Evolutionary conservation across 35 echinoderm and acorn worm species (phyloP), one percentile per base, ranked within the genome.

Genomic region (Heliocidaris tuberculata): DNA sequence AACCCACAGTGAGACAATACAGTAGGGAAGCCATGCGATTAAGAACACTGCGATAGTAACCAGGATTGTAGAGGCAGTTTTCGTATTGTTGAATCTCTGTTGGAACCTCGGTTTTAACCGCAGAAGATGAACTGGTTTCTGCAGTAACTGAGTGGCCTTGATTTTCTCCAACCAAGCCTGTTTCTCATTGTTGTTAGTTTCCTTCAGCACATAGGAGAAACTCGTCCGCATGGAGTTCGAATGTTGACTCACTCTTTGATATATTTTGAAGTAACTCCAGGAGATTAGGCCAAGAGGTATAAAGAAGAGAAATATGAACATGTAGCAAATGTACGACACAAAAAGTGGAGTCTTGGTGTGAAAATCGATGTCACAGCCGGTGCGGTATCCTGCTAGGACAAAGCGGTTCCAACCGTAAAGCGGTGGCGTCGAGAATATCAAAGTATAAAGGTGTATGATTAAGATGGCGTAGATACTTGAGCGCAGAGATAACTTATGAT

Each of bases 11-110:
- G 96, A 78, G 6, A 96, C 96, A 31, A 96, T 32, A 47, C 94
- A 96, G 61, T 96, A 96, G 10, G 96, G 96, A 35, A 92, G 35
- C 96, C 96, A 96, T 42, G 96, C 59, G 48, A 95, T 13, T 29
- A 96, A 78, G 93, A 90, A 96, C 11, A 95, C 88, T 12, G 49
- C 31, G 7, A 95, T 31, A 24, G 85, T 88, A 31, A 96, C 48
- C 15, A 96, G n/a, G 30, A 96, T 50, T 30, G 92, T 96, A 12
- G 60, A 71, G 13, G 88, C 61, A 35, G 94, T 94, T 21, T 59
- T 88, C 65, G 48, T 94, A 13, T 94, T 13, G 59, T 61, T 47
- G 95, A 85, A 93, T 49, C n/a, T 50, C 61, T 17, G 31, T 92
- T 48, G 13, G 48, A 60, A 92, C 54, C 42, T 92, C 6, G 91